Percentiles rank a stretch among this genome's conserved stretches.
Conservation (phyloP, 1,140 invertebrate species). For the Eufriesea mexicana region DNA sequence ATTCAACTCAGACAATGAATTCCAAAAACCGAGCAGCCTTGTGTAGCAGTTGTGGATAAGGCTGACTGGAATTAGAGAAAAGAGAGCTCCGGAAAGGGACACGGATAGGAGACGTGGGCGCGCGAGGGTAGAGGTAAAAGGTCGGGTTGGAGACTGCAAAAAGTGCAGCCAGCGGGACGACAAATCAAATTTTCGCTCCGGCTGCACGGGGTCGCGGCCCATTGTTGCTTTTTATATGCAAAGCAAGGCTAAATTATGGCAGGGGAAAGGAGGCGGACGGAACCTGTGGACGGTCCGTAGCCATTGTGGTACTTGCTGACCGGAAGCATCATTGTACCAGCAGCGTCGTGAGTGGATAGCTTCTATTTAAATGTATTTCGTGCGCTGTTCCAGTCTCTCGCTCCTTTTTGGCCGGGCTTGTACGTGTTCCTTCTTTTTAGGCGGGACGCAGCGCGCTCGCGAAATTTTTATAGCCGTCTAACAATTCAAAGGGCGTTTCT, state of each 20-base stretch:
- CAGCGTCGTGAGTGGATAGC: conserved; percentile 49
- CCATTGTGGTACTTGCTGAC: conserved; percentile 75
- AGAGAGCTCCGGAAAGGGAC: neutral
- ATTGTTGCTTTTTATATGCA: conserved; percentile 78
- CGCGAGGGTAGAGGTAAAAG: conserved; percentile 7
- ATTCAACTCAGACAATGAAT: conserved; percentile 15
- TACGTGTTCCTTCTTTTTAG: conserved; percentile 14
- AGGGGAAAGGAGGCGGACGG: conserved; percentile 63
- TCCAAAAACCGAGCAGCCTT: neutral
- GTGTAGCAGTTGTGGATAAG: neutral
- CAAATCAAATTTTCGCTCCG: conserved; percentile 76
- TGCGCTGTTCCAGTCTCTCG: conserved; percentile 40
- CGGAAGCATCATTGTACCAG: conserved; percentile 74
- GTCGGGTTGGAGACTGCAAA: conserved; percentile 48
- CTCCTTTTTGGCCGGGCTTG: conserved; percentile 6
- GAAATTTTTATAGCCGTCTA: conserved; percentile 45
- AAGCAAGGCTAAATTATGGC: conserved; percentile 77
- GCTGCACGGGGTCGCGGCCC: conserved; percentile 63
- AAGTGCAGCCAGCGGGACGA: conserved; percentile 69
- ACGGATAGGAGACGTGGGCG: neutral
- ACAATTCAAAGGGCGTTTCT: conserved; percentile 37
- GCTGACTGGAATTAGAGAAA: neutral
- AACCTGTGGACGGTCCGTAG: conserved; percentile 57
- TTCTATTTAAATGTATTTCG: conserved; percentile 70
- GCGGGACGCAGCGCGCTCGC: neutral